Evolutionary conservation across 2,888 invertebrate species (phyloP).

Genomic region (Ochropleura plecta): DNA sequence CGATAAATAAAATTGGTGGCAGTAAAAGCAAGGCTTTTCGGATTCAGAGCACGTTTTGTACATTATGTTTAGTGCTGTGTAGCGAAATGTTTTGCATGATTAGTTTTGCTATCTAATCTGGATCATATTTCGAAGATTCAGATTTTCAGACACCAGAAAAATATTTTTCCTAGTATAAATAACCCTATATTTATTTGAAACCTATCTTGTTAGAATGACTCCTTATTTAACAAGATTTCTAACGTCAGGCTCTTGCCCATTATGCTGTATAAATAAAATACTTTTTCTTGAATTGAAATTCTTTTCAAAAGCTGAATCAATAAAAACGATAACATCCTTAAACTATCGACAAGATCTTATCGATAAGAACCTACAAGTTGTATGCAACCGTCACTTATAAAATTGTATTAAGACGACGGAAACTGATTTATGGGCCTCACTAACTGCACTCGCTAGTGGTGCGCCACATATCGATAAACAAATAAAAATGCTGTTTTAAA

Average conservation of each 20-base stretch:
- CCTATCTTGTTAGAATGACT: background rate
- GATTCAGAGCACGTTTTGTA: constrained; percentile 40
- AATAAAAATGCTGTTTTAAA: constrained; percentile 29
- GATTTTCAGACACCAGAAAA: constrained; percentile 4
- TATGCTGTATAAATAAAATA: background rate
- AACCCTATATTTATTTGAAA: background rate
- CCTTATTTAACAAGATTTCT: background rate
- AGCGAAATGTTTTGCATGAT: constrained; percentile 23
- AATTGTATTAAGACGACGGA: constrained; percentile 87
- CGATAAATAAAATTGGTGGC: constrained; percentile 39
- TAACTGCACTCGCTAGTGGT: constrained; percentile 80
- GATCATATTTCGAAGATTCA: constrained; percentile 12
- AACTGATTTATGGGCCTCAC: constrained; percentile 84
- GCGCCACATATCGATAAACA: constrained; percentile 56
- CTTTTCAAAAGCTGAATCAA: constrained; percentile 19
- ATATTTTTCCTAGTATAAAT: background rate
- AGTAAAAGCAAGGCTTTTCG: constrained; percentile 17
- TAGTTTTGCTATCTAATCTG: constrained; percentile 36
- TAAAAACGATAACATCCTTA: constrained; percentile 28
- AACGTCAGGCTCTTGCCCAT: background rate
- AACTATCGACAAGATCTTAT: constrained; percentile 63
- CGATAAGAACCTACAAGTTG: constrained; percentile 47
- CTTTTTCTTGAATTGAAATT: constrained; percentile 12
- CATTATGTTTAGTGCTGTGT: constrained; percentile 33
- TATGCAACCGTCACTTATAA: constrained; percentile 81